Conservation (phyloP, 2,797 vertebrate genomes). For the Valencia hispanica region DNA sequence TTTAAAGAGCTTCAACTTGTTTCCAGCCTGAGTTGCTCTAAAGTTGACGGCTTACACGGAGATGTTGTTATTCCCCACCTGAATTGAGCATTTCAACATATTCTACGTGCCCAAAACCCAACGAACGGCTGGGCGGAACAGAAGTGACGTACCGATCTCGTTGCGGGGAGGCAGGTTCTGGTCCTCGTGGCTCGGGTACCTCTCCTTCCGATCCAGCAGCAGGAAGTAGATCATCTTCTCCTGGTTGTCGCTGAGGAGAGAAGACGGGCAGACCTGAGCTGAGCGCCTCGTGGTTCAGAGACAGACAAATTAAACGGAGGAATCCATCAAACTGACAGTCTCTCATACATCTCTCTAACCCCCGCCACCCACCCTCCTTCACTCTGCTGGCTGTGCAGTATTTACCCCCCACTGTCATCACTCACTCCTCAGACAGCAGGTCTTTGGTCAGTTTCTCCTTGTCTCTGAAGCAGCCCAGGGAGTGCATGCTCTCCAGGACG, state of each 20-base stretch:
- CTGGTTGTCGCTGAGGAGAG: slow-evolving; percentile 89
- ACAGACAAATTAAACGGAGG: slow-evolving; percentile 37
- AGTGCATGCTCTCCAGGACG: slow-evolving; percentile 99
- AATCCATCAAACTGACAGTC: slow-evolving; percentile 56
- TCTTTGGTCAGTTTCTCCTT: slow-evolving; percentile 97
- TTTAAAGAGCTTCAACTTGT: no score
- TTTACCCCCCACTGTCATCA: slow-evolving; percentile 20
- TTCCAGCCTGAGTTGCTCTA: no score
- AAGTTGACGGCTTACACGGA: no score
- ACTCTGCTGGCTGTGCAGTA: slow-evolving; percentile 21
- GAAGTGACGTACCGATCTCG: slow-evolving; percentile 86
- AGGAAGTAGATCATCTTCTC: slow-evolving; percentile 99
- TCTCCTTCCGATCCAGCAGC: slow-evolving; percentile 94
- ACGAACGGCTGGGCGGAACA: accelerated
- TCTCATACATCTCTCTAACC: background rate
- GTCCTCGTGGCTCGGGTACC: slow-evolving; percentile 96
- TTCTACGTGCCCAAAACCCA: background rate
- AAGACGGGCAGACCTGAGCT: slow-evolving; percentile 5
- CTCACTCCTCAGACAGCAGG: slow-evolving; percentile 96
- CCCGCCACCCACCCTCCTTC: background rate
- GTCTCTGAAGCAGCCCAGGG: slow-evolving; percentile 97
- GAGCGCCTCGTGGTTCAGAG: slow-evolving; percentile 2
- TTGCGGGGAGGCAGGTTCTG: slow-evolving; percentile 94
- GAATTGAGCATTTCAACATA: background rate
- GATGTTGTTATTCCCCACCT: background rate